Conservation (phyloP, 2,888 invertebrate genomes). For the Leptogaster cylindrica region DNA sequence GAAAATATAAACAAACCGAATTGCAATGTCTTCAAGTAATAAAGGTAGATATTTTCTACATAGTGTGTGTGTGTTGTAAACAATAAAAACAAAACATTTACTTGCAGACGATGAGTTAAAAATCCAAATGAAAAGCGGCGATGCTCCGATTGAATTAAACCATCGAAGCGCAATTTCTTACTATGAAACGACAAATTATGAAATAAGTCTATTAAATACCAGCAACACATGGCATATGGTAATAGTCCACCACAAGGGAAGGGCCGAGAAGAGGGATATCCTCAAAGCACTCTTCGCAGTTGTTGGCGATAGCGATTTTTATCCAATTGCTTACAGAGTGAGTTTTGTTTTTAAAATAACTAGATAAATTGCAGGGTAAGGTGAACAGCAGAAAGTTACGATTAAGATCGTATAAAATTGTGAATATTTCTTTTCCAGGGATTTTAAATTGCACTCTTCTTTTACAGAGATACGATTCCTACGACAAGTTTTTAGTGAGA, state of each 20-base stretch:
- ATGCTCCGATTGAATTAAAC: constrained; percentile 24
- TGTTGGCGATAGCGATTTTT: constrained; percentile 41
- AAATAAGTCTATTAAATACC: neutral
- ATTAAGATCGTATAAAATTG: no score
- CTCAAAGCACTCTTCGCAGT: constrained; percentile 35
- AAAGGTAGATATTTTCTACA: no score
- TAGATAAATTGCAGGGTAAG: no score
- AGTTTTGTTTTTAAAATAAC: no score
- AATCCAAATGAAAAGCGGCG: neutral
- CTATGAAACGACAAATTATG: constrained; percentile 6
- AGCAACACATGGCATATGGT: constrained; percentile 35
- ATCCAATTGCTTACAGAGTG: constrained; percentile 44
- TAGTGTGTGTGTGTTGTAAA: no score
- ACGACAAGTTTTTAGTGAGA: constrained; percentile 42
- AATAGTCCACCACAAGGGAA: constrained; percentile 17
- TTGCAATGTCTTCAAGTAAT: no score
- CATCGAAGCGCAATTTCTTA: neutral
- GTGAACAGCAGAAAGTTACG: no score
- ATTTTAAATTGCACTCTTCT: no score
- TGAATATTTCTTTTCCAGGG: no score
- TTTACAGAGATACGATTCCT: constrained; percentile 23
- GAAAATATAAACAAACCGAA: no score
- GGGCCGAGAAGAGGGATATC: constrained; percentile 26
- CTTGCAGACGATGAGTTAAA: neutral
- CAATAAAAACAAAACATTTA: no score